Base-by-base conservation (phyloP, 2,797 vertebrate genomes). In the Myotis pilosus region DNA sequence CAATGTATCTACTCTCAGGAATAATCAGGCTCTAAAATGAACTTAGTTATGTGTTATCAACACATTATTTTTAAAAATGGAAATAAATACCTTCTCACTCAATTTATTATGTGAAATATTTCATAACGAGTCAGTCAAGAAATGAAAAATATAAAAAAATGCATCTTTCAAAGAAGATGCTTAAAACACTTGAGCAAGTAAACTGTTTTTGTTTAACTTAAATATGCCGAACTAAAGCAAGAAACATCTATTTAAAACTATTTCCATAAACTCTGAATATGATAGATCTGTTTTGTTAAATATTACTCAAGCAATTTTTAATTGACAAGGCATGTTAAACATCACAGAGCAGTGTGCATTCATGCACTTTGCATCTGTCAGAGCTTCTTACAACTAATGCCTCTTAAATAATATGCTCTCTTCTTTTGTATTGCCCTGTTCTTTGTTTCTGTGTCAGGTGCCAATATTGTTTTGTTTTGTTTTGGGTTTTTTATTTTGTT, bases 231-330 rank as follows among this genome's bases (percentile, higher is more conserved):
- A 97, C 33, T 64, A 93, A 97, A 97, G 96, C 91, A 69, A 96
- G 71, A 66, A 16, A 68, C 76, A 96, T 57, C 55, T 93, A 96
- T 95, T 94, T 87, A 97, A 92, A 98, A 88, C 44, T 96, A 97
- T 98, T 97, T 95, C 38, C 96, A 96, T 91, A 97, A 97, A 97
- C 69, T 83, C 87, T 91, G 36, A 30, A 4, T 94, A 78, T 95
- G 91, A 96, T 95, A 96, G 69, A 97, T 97, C 97, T 98, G 89
- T 89, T 92, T 98, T 97, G 96, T 95, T 98, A 98, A 98, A 97
- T 98, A 98, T 97, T 98, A 97, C 97, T 98, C 97, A 97, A 98
- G 93, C 94, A 98, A 97, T 94, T 98, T 98, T 98, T 98, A 98
- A 98, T 98, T 98, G 96, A 98, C 97, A 97, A 96, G 97, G 97